phyloP scores from a whole-genome alignment of 2,888 invertebrate species.

The Mayetiola destructor region DNA sequence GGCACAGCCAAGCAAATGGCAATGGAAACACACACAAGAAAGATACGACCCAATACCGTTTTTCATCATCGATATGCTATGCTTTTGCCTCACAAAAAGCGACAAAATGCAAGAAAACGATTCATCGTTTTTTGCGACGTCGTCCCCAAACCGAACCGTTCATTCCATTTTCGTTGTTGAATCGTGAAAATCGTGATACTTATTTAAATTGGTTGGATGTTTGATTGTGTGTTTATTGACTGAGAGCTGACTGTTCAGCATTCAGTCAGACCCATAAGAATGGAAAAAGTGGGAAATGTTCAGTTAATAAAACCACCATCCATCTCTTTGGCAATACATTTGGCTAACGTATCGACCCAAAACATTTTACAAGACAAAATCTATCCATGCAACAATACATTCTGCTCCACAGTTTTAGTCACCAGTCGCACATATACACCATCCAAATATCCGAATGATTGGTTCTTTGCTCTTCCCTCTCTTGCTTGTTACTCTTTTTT shows the following conservation, averaged over 20 bases:
- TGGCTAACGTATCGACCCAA: neutral
- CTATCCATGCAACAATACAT: neutral
- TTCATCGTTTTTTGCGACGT: too few species aligned
- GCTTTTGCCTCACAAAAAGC: too few species aligned
- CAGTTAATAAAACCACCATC: slow-evolving; percentile 8
- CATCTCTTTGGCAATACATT: neutral
- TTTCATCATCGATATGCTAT: too few species aligned
- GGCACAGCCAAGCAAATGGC: too few species aligned
- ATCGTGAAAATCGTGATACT: slow-evolving; percentile 12
- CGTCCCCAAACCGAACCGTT: too few species aligned
- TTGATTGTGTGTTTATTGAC: too few species aligned
- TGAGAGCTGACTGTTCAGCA: neutral
- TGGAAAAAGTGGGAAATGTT: neutral
- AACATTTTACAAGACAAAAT: neutral
- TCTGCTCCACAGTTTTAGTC: neutral
- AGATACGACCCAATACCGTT: too few species aligned
- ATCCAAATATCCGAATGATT: neutral
- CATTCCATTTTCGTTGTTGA: neutral
- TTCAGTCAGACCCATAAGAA: neutral
- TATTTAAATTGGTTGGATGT: slow-evolving; percentile 10
- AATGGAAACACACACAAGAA: neutral
- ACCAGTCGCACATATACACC: neutral
- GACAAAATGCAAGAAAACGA: too few species aligned
- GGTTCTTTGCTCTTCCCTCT: neutral
- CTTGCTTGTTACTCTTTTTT: neutral